Conservation (phyloP, 2,888 invertebrate genomes). For the Abrostola triplasia region DNA sequence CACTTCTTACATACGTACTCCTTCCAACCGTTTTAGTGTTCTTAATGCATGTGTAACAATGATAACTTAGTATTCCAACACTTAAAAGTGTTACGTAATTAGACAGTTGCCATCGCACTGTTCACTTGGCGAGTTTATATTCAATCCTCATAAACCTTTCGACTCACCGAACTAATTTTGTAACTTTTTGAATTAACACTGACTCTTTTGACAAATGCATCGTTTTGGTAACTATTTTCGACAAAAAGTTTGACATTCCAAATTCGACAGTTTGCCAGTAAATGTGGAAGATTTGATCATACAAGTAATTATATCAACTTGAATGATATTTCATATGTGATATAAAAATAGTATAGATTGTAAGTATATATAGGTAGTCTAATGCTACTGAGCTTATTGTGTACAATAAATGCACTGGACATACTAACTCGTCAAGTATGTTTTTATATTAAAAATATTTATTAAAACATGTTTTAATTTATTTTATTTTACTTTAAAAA, state of each 20-base stretch:
- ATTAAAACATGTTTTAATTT: conserved; percentile 74
- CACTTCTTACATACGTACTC: conserved; percentile 67
- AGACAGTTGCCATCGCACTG: conserved; percentile 66
- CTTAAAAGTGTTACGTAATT: conserved; percentile 45
- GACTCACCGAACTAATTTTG: conserved; percentile 31
- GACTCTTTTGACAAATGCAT: conserved; percentile 50
- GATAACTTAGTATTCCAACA: conserved; percentile 52
- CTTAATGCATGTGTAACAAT: conserved; percentile 67
- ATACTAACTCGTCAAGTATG: conserved; percentile 69
- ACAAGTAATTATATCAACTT: conserved; percentile 75
- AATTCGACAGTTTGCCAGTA: conserved; percentile 73
- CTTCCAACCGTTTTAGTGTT: conserved; percentile 65
- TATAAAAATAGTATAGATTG: conserved; percentile 80
- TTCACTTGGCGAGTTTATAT: conserved; percentile 62
- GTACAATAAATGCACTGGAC: conserved; percentile 67
- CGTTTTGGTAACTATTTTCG: conserved; percentile 32
- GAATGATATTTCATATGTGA: conserved; percentile 86
- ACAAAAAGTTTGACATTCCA: conserved; percentile 66
- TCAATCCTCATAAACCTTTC: conserved; percentile 15
- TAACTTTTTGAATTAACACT: conserved; percentile 39
- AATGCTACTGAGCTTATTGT: conserved; percentile 65
- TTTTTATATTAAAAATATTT: conserved; percentile 72
- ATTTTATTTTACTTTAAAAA: conserved; percentile 74
- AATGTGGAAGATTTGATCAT: conserved; percentile 73
- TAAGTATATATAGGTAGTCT: conserved; percentile 72